Percentiles rank a stretch among this genome's conserved stretches.
phyloP scores from a whole-genome alignment of 1,140 invertebrate species.

The Drosophila littoralis region DNA sequence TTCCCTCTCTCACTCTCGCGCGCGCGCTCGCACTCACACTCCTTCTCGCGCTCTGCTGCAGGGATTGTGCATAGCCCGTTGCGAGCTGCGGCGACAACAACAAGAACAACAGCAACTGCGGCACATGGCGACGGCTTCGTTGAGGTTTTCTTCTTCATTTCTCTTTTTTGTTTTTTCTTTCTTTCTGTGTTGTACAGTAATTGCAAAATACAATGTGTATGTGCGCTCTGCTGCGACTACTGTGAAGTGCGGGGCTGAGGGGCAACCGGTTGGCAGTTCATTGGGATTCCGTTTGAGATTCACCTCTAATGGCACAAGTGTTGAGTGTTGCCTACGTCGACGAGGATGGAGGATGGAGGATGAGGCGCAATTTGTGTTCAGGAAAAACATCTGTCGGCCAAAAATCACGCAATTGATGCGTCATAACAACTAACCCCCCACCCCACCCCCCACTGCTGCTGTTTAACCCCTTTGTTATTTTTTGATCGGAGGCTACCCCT shows the following conservation, averaged over 20 bases:
- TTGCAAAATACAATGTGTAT: conserved; percentile 66
- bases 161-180: conserved; percentile 33
- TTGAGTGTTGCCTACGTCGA: conserved; percentile 22
- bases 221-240: conserved; percentile 14
- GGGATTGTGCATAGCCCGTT: conserved; percentile 46
- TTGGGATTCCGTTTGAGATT: conserved; percentile 56
- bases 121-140: conserved; percentile 46
- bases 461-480: conserved; percentile 45
- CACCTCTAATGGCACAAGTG: conserved; percentile 68
- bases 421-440: conserved; percentile 51
- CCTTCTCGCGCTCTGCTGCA: conserved; percentile 36
- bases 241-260: conserved; percentile 6
- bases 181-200: conserved; percentile 71
- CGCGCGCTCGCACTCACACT: neutral
- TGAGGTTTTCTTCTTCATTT: conserved; percentile 26
- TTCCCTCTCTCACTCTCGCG: neutral
- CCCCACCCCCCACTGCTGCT: neutral
- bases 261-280: conserved; percentile 33
- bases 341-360: conserved; percentile 27
- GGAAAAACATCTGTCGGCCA: conserved; percentile 68
- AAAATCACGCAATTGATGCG: conserved; percentile 73
- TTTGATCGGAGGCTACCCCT: conserved; percentile 52
- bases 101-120: conserved; percentile 27
- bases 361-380: conserved; percentile 15
- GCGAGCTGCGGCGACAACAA: conserved; percentile 7